Evolutionary conservation across 2,113 vertebrate genomes (phyloP).

Genomic region (Ramphastos sulfuratus): DNA sequence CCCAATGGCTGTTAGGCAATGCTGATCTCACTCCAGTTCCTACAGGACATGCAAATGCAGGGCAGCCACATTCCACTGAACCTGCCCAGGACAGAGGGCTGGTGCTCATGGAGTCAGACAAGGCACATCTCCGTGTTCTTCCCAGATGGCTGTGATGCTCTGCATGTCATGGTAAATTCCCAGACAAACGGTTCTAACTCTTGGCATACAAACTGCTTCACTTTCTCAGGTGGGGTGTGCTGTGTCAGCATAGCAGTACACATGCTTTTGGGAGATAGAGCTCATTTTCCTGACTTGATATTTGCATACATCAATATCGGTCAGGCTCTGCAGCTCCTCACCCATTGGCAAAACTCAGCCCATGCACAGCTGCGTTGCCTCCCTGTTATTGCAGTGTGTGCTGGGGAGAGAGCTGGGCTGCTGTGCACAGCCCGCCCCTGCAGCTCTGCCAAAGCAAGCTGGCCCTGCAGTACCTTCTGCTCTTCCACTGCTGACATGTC

Average conservation of each 20-base stretch:
- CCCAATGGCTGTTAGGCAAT: background rate
- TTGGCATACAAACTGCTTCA: background rate
- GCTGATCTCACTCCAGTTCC: background rate
- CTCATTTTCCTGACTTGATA: background rate
- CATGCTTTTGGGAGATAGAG: background rate
- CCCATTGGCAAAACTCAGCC: background rate
- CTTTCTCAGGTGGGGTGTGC: background rate
- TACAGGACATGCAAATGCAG: background rate
- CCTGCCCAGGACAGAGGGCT: background rate
- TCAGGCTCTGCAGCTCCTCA: conserved; percentile 13
- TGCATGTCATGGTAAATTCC: background rate
- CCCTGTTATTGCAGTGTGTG: background rate
- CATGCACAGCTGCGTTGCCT: accelerated
- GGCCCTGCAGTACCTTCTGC: conserved; percentile 46
- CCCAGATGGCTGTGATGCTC: background rate
- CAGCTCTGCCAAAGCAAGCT: conserved; percentile 1
- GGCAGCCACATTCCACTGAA: background rate
- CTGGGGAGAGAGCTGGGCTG: background rate
- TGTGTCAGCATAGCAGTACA: background rate
- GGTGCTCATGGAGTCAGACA: background rate
- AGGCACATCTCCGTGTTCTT: background rate
- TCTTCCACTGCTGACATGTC: background rate
- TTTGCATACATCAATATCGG: background rate
- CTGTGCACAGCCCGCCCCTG: background rate
- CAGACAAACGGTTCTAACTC: background rate